Percentiles rank a stretch among this genome's conserved stretches.
These are phyloP conservation scores for Stenopsyche tienmushanensis DNA, from an alignment of 1,140 invertebrate species.

Conservation along the genomic window DNA sequence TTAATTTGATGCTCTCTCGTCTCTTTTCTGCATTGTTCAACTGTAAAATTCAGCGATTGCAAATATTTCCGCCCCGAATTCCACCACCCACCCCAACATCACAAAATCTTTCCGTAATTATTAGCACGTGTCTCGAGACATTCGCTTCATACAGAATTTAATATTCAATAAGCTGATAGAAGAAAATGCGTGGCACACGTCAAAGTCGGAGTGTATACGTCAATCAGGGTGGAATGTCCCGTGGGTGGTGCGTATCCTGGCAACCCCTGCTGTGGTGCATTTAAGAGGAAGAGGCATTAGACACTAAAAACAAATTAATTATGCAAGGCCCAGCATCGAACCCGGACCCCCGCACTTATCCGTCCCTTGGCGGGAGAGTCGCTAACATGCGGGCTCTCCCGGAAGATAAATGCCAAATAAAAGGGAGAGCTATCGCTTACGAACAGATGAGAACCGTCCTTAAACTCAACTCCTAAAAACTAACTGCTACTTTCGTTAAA, in stretches of 20 bases:
- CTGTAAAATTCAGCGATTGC: too few relatives aligned
- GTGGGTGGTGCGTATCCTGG: constrained; percentile 25
- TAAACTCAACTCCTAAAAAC: constrained; percentile 13
- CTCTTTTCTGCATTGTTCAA: too few relatives aligned
- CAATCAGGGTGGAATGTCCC: constrained; percentile 29
- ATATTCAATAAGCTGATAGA: neutral
- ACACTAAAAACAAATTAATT: constrained; percentile 42
- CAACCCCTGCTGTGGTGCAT: constrained; percentile 14
- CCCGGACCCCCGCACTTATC: neutral
- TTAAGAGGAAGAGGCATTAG: constrained; percentile 31
- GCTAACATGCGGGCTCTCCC: neutral
- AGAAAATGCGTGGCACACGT: neutral
- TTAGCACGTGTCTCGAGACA: neutral
- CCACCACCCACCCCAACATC: too few relatives aligned
- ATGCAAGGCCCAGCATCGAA: constrained; percentile 26
- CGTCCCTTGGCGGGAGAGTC: constrained; percentile 30
- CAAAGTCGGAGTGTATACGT: constrained; percentile 2
- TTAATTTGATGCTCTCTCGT: too few relatives aligned
- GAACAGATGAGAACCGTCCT: too few relatives aligned
- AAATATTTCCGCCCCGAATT: too few relatives aligned
- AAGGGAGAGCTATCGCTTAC: constrained; percentile 10
- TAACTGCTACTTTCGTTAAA: constrained; percentile 18
- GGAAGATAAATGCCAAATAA: constrained; percentile 14
- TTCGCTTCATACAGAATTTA: neutral
- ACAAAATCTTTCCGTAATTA: neutral